These are phyloP conservation scores for Drosophila mauritiana DNA, from an alignment of 1,140 invertebrate genomes.

Conservation along the genomic window DNA sequence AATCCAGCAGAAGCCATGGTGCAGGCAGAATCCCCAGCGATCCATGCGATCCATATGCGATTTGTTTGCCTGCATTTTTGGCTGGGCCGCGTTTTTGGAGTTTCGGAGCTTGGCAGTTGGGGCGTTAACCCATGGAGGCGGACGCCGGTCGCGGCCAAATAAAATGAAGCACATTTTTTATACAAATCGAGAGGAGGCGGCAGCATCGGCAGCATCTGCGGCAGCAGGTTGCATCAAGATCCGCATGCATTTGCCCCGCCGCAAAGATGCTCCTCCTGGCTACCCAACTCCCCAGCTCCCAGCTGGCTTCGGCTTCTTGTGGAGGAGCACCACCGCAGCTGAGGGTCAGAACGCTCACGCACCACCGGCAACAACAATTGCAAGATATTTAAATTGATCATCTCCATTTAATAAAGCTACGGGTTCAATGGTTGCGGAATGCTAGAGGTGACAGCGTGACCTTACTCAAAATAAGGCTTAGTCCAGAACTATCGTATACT, in stretches of 20 bases:
- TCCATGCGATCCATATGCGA: conserved; percentile 69
- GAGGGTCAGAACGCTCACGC: conserved; percentile 68
- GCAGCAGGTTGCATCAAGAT: conserved; percentile 71
- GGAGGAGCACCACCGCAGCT: background rate
- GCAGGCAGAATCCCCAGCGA: conserved; percentile 14
- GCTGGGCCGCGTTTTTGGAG: conserved; percentile 26
- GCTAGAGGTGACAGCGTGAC: conserved; percentile 25
- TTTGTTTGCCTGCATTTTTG: conserved; percentile 74
- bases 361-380: conserved; percentile 45
- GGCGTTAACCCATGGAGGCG: conserved; percentile 74
- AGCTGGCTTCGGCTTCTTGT: background rate
- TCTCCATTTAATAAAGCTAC: conserved; percentile 83
- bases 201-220: conserved; percentile 22
- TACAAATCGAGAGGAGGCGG: conserved; percentile 64
- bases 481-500: too few species aligned
- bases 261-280: conserved; percentile 13
- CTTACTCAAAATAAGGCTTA: too few species aligned
- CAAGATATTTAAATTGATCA: conserved; percentile 84
- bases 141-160: conserved; percentile 72
- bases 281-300: background rate
- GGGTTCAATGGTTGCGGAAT: conserved; percentile 18
- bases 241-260: conserved; percentile 42
- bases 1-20: conserved; percentile 44
- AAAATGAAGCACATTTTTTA: conserved; percentile 84
- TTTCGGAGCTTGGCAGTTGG: conserved; percentile 25